A percentile compares a stretch with the other conserved stretches of the same genome.
Evolutionary conservation across 2,113 vertebrate species (phyloP).

Genomic region (Propithecus coquereli): DNA sequence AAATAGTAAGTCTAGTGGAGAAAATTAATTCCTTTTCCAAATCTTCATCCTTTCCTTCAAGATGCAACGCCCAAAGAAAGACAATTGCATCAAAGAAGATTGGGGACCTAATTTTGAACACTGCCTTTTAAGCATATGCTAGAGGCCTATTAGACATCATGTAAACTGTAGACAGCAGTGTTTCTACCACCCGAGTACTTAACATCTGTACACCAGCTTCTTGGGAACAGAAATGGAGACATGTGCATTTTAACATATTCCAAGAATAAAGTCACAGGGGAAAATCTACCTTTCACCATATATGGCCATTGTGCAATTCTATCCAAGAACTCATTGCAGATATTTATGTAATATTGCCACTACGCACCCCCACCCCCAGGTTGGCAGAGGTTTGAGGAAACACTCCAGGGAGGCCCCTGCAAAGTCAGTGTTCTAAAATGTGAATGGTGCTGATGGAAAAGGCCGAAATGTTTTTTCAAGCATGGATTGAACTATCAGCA

Average conservation of each 20-base stretch:
- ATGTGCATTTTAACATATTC: conserved; percentile 69
- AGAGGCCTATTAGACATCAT: conserved; percentile 54
- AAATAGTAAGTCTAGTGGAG: conserved; percentile 4
- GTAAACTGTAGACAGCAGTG: conserved; percentile 51
- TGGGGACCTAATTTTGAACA: conserved; percentile 21
- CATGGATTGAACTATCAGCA: not conserved
- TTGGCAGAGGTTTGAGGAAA: conserved; percentile 62
- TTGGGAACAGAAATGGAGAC: conserved; percentile 61
- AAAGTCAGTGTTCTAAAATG: conserved; percentile 22
- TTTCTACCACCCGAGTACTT: conserved; percentile 38
- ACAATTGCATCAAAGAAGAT: conserved; percentile 51
- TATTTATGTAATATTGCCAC: conserved; percentile 55
- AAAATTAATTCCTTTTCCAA: conserved; percentile 29
- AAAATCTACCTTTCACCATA: conserved; percentile 69
- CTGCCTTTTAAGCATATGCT: conserved; percentile 56
- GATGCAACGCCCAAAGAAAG: conserved; percentile 62
- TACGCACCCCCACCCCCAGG: not conserved
- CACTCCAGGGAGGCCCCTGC: conserved; percentile 24
- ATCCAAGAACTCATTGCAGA: conserved; percentile 43
- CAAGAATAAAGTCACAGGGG: conserved; percentile 43
- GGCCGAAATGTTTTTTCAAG: not conserved
- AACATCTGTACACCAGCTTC: conserved; percentile 75
- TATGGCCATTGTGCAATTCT: conserved; percentile 49
- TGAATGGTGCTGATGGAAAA: conserved; percentile 56
- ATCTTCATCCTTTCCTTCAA: conserved; percentile 53